Base-by-base conservation (phyloP, 2,113 vertebrate species). In the Microtus montanus region DNA sequence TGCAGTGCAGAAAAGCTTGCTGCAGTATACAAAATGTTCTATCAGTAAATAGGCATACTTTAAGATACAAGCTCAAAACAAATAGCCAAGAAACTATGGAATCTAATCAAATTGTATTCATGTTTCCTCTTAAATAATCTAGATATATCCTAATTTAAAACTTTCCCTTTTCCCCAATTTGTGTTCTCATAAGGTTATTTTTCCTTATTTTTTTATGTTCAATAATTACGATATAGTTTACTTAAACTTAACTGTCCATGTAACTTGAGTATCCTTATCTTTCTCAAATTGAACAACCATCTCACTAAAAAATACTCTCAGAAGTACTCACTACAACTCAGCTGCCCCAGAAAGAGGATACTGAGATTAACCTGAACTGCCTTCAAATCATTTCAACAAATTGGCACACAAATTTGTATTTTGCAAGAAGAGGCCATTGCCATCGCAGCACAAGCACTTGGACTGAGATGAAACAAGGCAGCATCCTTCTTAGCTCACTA, bases 371-470 rank as follows among this genome's bases (percentile, higher is more conserved):
- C 97, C 94, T 97, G 97, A 98, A 98, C 97, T 92, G 97, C 98
- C 98, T 98, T 79, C 80, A 80, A 80, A 97, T 93, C 84, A 96
- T 97, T 98, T 98, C 98, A 95, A 98, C 95, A 98, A 98, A 98
- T 95, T 97, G 97, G 97, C 98, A 98, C 98, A 98, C 92, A 98
- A 97, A 96, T 94, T 91, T 98, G 97, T 61, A 97, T 98, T 97
- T 97, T 98, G 98, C 98, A 98, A 98, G 97, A 98, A 98, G 98
- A 98, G 97, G 98, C 95, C 97, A 98, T 92, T 98, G 98, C 97
- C 94, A 97, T 97, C 86, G 63, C 97, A 98, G 98, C 92, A 97
- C 97, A 98, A 97, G 97, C 96, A 95, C 95, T 82, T 97, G 98
- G 96, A 98, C 97, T 97, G 98, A 98, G 96, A 98, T 11, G 93